phyloP scores from a whole-genome alignment of 1,140 invertebrate species.

The Drosophila pandora region DNA sequence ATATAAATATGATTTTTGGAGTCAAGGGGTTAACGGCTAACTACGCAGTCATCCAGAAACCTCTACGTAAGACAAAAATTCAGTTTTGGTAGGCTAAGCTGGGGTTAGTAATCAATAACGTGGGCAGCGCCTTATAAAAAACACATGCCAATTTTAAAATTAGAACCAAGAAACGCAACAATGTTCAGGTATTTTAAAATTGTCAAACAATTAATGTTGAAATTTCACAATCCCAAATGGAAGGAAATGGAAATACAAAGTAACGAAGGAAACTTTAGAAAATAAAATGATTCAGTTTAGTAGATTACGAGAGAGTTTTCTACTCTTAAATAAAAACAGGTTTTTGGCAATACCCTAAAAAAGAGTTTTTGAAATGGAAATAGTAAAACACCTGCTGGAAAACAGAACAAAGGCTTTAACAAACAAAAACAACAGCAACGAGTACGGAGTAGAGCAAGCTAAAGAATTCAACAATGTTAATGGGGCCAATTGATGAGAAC shows the following conservation, averaged over 20 bases:
- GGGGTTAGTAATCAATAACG: slow-evolving; percentile 49
- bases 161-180: background rate
- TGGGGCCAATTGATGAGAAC: slow-evolving; percentile 63
- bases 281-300: too few species aligned
- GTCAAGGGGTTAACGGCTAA: slow-evolving; percentile 9
- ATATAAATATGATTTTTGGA: slow-evolving; percentile 32
- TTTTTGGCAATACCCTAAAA: background rate
- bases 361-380: slow-evolving; percentile 4
- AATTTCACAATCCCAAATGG: too few species aligned
- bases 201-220: background rate
- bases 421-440: slow-evolving; percentile 33
- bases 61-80: slow-evolving; percentile 6
- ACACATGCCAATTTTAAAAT: slow-evolving; percentile 39
- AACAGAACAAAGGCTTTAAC: slow-evolving; percentile 5
- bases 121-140: slow-evolving; percentile 28
- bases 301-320: too few species aligned
- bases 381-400: slow-evolving; percentile 13
- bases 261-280: background rate
- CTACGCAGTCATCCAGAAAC: slow-evolving; percentile 15
- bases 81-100: slow-evolving; percentile 25
- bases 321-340: too few species aligned
- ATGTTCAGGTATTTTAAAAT: slow-evolving; percentile 9
- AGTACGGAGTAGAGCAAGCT: slow-evolving; percentile 62
- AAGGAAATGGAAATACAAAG: background rate
- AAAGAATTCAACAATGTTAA: slow-evolving; percentile 47